A percentile compares a stretch with the other conserved stretches of the same genome.
These are phyloP conservation scores for Craniophora ligustri DNA, from an alignment of 2,888 invertebrate species.

Conservation along the genomic window DNA sequence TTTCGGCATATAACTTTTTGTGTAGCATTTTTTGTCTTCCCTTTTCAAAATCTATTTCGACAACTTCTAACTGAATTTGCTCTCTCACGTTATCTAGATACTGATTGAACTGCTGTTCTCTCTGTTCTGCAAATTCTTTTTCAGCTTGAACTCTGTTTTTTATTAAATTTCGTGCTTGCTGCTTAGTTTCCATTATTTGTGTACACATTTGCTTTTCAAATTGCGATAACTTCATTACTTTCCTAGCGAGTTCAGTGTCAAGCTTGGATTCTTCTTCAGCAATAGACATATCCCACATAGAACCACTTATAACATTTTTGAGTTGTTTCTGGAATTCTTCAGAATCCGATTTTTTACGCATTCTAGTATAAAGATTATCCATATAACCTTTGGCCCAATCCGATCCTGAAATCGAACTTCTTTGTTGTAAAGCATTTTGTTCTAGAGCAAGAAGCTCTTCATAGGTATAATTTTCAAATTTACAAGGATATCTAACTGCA, in stretches of 20 bases:
- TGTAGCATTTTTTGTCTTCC: constrained; percentile 85
- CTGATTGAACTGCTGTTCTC: constrained; percentile 82
- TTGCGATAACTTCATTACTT: constrained; percentile 89
- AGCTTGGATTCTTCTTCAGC: constrained; percentile 85
- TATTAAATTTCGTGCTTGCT: constrained; percentile 87
- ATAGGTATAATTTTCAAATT: constrained; percentile 78
- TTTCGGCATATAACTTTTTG: constrained; percentile 85
- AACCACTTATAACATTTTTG: constrained; percentile 80
- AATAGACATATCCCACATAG: constrained; percentile 87
- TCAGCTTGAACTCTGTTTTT: constrained; percentile 86
- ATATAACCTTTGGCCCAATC: constrained; percentile 85
- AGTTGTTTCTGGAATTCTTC: constrained; percentile 85
- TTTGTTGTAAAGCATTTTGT: constrained; percentile 66
- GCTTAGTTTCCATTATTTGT: constrained; percentile 89
- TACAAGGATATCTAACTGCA: constrained; percentile 71
- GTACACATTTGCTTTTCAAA: constrained; percentile 91
- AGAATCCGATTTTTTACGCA: constrained; percentile 75
- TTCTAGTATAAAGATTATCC: constrained; percentile 81
- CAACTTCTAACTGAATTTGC: constrained; percentile 79
- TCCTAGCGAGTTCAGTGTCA: constrained; percentile 85
- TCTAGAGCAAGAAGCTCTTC: constrained; percentile 75
- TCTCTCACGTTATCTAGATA: constrained; percentile 80
- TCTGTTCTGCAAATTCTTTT: constrained; percentile 82
- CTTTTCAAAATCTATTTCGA: constrained; percentile 87
- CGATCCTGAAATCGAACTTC: constrained; percentile 67